A percentile compares a stretch with the other conserved stretches of the same genome.
These are phyloP conservation scores for Mesorhabditis belari DNA, from an alignment of 2,888 invertebrate genomes.

Conservation along the genomic window DNA sequence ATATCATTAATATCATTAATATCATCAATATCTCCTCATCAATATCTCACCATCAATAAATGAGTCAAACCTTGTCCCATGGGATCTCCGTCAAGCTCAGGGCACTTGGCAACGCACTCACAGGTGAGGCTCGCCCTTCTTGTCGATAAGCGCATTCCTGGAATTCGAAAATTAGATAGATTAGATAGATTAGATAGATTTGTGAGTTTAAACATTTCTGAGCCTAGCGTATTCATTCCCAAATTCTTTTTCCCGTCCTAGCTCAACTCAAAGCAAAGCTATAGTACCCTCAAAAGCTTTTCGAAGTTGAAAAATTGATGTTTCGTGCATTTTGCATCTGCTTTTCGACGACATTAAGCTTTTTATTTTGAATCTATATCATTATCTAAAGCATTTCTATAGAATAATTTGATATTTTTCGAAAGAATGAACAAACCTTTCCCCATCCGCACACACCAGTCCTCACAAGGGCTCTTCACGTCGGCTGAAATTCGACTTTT, in stretches of 20 bases:
- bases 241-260: too few species aligned
- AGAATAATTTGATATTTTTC: too few species aligned
- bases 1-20: neutral
- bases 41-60: neutral
- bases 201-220: too few species aligned
- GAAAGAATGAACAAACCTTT: conserved; percentile 60
- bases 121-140: conserved; percentile 71
- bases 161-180: neutral
- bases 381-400: too few species aligned
- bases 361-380: too few species aligned
- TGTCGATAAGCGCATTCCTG: conserved; percentile 56
- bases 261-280: too few species aligned
- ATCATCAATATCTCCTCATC: neutral
- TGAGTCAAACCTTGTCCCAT: conserved; percentile 41
- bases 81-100: conserved; percentile 62
- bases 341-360: too few species aligned
- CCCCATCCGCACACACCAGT: conserved; percentile 88
- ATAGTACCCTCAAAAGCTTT: too few species aligned
- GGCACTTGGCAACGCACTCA: conserved; percentile 79
- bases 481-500: conserved; percentile 15
- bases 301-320: too few species aligned
- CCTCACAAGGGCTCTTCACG: conserved; percentile 68
- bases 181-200: neutral
- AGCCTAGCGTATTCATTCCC: too few species aligned
- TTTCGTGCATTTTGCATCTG: too few species aligned